phyloP scores from a whole-genome alignment of 2,797 vertebrate genomes.

The Schizothorax lantsangensis region DNA sequence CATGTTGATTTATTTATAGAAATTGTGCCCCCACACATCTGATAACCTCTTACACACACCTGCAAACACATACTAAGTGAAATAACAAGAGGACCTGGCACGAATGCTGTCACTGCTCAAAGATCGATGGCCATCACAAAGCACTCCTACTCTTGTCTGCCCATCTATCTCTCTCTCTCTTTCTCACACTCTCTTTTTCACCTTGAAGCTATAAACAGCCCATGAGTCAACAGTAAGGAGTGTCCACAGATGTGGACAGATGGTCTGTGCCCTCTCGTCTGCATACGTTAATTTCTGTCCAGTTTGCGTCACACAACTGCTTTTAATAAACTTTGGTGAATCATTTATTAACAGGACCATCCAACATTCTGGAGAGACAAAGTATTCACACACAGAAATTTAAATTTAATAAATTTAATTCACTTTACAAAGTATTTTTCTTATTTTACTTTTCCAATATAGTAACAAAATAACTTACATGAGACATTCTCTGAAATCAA shows the following conservation, averaged over 20 bases:
- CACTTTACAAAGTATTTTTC: neutral
- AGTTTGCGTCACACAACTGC: neutral
- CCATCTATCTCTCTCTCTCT: neutral
- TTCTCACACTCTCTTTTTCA: neutral
- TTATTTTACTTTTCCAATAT: neutral
- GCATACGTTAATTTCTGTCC: neutral
- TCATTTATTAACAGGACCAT: neutral
- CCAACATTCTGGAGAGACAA: neutral
- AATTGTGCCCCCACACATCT: neutral
- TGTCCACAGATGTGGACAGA: constrained; percentile 14
- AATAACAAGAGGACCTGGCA: neutral
- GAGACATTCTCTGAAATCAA: neutral
- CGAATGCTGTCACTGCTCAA: neutral
- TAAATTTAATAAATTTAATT: neutral
- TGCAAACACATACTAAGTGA: neutral
- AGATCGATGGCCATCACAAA: constrained; percentile 16
- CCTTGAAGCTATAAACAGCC: constrained; percentile 34
- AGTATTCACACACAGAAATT: neutral
- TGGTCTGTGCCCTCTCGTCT: neutral
- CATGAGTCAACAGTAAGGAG: neutral
- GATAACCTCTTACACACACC: neutral
- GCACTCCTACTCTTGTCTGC: neutral
- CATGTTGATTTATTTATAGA: neutral
- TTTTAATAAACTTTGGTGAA: neutral
- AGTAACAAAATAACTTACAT: neutral